phyloP scores from a whole-genome alignment of 1,140 invertebrate species.

The Drosophila repleta region DNA sequence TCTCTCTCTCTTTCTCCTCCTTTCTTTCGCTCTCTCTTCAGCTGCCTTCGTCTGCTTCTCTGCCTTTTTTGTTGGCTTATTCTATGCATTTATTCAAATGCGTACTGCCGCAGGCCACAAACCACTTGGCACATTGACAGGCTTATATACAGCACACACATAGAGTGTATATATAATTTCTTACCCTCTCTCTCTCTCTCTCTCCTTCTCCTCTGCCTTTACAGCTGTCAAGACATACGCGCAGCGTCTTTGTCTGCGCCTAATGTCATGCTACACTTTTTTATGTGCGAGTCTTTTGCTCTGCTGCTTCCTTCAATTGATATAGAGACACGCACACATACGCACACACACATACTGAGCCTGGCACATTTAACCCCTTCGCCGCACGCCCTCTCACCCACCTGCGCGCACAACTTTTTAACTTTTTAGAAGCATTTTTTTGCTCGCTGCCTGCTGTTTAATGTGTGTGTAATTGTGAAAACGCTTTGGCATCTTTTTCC shows the following conservation, averaged over 20 bases:
- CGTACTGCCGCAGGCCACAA: conserved; percentile 12
- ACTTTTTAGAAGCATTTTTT: conserved; percentile 39
- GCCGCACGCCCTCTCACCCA: conserved; percentile 6
- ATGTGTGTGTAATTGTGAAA: conserved; percentile 80
- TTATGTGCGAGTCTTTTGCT: conserved; percentile 8
- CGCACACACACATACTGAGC: conserved; percentile 15
- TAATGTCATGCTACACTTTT: conserved; percentile 50
- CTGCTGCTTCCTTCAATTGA: conserved; percentile 22
- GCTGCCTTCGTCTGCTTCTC: neutral
- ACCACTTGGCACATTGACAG: conserved; percentile 46
- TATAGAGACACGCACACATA: conserved; percentile 27
- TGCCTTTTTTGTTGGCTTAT: conserved; percentile 10
- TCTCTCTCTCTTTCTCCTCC: neutral
- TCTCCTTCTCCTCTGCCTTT: conserved; percentile 17
- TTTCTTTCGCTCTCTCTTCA: neutral
- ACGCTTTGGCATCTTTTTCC: conserved; percentile 33
- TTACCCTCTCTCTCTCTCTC: neutral
- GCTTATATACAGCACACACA: conserved; percentile 14
- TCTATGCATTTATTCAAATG: conserved; percentile 23
- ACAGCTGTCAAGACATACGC: conserved; percentile 38
- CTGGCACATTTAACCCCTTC: conserved; percentile 28
- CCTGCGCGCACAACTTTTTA: conserved; percentile 37
- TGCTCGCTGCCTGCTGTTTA: conserved; percentile 44
- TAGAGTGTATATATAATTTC: neutral
- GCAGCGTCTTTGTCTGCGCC: conserved; percentile 41